Base-by-base conservation (phyloP, 2,888 invertebrate genomes). In the Syrista parreyssii region DNA sequence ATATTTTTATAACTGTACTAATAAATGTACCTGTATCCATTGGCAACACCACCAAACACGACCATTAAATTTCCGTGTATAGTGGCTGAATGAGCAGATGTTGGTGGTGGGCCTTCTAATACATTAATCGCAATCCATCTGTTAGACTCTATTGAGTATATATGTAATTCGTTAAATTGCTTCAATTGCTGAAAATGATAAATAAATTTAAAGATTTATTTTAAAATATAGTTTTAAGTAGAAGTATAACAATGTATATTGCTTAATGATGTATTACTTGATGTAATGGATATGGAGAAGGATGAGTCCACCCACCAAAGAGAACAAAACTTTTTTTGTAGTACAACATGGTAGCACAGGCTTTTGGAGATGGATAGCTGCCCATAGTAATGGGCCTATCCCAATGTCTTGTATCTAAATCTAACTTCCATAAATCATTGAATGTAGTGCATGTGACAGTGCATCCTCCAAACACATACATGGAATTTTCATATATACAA, bases 391-490 rank as follows among this genome's bases (percentile, higher is more conserved):
- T 92, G 0, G 96, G 96, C 83, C 97, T 93, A 32, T 96, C 94
- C 98, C 98, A 98, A 84, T 95, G 94, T 86, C 97, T 93, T 74
- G 94, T 95, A 1, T 96, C 96, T 80, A 99, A 93, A 92, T 99
- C 97, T 91, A 99, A 95, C 82, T 95, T 94, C 99, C 99, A 99
- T 55, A 99, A 93, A 92, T 99, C 99, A 92, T 99, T 99, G 89
- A 98, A 98, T 23, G 99, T 97, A 32, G 99, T 98, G 87, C 96
- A 96, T 77, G 97, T 96, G 68, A 97, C 96, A 15, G 98, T 98
- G 86, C 98, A 98, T 11, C 99, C 99, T 55, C 99, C 99, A 93
- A 99, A 98, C 74, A 99, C 95, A 89, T 97, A 99, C 96, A 99
- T 97, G 6, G 95, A 95, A 91, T 97, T 96, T 81, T 95, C 95